Evolutionary conservation across 2,888 invertebrate genomes (phyloP), one percentile per base, ranked within the genome.

Genomic region (Orthonevra nobilis): DNA sequence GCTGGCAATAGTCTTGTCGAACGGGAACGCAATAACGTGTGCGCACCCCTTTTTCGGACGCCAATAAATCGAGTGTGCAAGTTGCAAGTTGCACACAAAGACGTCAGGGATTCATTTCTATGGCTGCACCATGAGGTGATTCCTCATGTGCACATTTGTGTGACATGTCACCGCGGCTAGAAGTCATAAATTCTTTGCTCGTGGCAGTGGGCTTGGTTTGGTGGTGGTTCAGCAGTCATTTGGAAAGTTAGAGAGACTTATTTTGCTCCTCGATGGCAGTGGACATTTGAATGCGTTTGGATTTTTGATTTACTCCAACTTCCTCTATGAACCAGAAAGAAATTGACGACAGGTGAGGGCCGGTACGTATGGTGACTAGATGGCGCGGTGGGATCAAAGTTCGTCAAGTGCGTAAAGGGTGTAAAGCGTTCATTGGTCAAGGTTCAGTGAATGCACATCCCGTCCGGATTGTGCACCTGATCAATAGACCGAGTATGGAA

Each of bases 11-110:
- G 61, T 23, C 23, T 63, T 66, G 70, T 56, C 64, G 63, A 64
- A 73, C 66, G 77, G n/a, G 72, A 64, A 77, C 72, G 77, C 77
- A 77, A 72, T 77, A 77, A 66, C 64, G 70, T 50, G n/a, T n/a
- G 77, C 64, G 79, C 79, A 79, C 79, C 79, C 79, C 79, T 79
- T 79, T 79, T 79, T 73, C 66, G 79, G 79, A 73, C 23, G 23
- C 79, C 54, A 79, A 79, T 79, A 79, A 79, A 79, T 79, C 73
- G 42, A 48, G 17, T 19, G 38, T 46, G 10, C 15, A 44, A 14
- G 52, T 60, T 17, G 52, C 15, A 15, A 26, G 10, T 38, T 50
- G 44, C 58, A 17, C 26, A 68, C 34, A 58, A 64, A 63, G 72
- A 66, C 79, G 61, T 79, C 79, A 79, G 42, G 79, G 79, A 79